These are phyloP conservation scores for Cyaniris semiargus DNA, from an alignment of 2,888 invertebrate species.

Conservation along the genomic window DNA sequence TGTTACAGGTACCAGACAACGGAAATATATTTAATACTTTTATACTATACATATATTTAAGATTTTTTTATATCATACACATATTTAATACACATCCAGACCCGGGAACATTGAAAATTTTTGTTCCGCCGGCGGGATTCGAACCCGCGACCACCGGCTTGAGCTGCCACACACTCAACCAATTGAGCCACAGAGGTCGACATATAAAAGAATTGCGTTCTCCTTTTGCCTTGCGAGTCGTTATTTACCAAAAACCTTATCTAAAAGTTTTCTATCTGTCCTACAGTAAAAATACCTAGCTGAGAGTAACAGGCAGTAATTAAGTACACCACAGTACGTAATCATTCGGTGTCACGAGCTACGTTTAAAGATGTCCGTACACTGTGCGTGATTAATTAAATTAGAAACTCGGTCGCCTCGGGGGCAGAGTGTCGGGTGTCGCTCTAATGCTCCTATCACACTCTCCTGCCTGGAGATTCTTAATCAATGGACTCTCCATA, in stretches of 20 bases:
- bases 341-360: conserved; percentile 24
- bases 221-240: not conserved
- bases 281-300: not conserved
- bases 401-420: conserved; percentile 31
- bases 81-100: too few species aligned
- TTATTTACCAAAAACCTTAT: not conserved
- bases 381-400: conserved; percentile 31
- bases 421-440: conserved; percentile 26
- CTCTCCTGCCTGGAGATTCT: not conserved
- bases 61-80: too few species aligned
- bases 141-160: too few species aligned
- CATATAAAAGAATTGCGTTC: not conserved
- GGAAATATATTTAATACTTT: too few species aligned
- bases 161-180: too few species aligned
- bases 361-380: conserved; percentile 31
- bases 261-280: not conserved
- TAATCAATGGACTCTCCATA: not conserved
- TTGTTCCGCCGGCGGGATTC: too few species aligned
- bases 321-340: conserved; percentile 17
- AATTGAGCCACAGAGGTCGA: too few species aligned
- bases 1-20: too few species aligned
- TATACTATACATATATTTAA: too few species aligned
- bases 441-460: not conserved
- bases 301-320: not conserved
- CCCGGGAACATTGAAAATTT: too few species aligned